Percentiles rank a stretch among this genome's conserved stretches.
Conservation (phyloP, 2,113 vertebrate genomes). For the Cyprinodon tularosa region DNA sequence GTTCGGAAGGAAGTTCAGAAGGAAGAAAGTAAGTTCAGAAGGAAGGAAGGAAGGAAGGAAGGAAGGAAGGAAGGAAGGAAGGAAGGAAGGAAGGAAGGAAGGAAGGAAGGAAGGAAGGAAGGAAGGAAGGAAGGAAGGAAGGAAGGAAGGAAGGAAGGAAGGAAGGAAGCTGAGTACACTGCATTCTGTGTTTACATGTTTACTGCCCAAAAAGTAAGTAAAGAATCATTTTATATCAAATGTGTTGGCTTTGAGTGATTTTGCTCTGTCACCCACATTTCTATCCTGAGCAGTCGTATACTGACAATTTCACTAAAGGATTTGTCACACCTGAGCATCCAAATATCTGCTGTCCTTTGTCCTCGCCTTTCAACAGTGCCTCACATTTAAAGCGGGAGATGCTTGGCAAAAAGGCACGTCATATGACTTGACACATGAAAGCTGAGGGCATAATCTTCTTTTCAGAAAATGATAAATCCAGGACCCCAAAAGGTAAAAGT, state of each 20-base stretch:
- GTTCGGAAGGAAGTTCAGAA: no score
- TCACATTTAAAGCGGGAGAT: conserved; percentile 32
- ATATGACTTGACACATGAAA: conserved; percentile 36
- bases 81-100: no score
- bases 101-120: no score
- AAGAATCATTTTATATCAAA: background rate
- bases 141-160: background rate
- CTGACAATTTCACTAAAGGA: conserved; percentile 31
- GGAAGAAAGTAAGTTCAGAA: no score
- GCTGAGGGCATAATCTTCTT: conserved; percentile 41
- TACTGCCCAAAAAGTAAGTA: background rate
- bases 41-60: background rate
- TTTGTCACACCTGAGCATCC: conserved; percentile 55
- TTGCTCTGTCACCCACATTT: conserved; percentile 31
- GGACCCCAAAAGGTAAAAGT: conserved; percentile 3
- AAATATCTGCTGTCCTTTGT: conserved; percentile 26
- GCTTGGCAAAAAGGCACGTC: conserved; percentile 30
- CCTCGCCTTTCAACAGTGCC: conserved; percentile 2
- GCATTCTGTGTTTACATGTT: background rate
- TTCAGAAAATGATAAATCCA: conserved; percentile 26
- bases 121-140: no score
- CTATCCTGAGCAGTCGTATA: conserved; percentile 16
- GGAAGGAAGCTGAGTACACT: background rate
- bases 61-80: background rate
- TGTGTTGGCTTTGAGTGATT: conserved; percentile 23